A percentile compares a stretch with the other conserved stretches of the same genome.
These are phyloP conservation scores for Oreohelix idahoensis DNA, from an alignment of 1,140 invertebrate genomes.

Conservation along the genomic window DNA sequence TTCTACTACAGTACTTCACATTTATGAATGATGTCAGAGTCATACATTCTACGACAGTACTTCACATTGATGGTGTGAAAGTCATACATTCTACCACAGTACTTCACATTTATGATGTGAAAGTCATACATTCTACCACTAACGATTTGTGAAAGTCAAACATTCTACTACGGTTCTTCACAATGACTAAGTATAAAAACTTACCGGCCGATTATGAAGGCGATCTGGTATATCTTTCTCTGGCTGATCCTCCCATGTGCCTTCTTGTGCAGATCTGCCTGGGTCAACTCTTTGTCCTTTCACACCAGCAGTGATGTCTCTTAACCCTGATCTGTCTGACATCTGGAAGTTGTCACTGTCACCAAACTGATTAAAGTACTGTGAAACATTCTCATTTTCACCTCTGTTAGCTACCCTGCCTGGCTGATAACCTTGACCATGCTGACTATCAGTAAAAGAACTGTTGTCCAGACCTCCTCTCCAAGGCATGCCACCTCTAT, in stretches of 20 bases:
- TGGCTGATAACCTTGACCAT: constrained; percentile 30
- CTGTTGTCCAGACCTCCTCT: constrained; percentile 32
- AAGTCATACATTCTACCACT: too few species aligned
- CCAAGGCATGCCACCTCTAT: neutral
- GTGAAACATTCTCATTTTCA: neutral
- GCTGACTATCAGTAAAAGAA: constrained; percentile 5
- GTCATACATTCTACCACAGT: too few species aligned
- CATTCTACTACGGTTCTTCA: too few species aligned
- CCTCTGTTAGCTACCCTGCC: constrained; percentile 13
- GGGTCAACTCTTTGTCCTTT: neutral
- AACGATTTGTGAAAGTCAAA: too few species aligned
- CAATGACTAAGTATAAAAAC: too few species aligned
- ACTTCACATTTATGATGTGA: too few species aligned
- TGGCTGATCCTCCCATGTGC: neutral
- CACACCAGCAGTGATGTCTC: neutral
- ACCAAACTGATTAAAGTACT: neutral
- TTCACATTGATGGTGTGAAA: too few species aligned
- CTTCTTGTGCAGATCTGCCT: neutral
- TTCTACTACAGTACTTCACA: too few species aligned
- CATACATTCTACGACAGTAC: too few species aligned
- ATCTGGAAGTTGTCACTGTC: constrained; percentile 29
- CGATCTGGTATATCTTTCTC: neutral
- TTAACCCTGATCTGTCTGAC: constrained; percentile 2
- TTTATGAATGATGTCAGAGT: too few species aligned
- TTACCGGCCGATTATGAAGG: neutral